Evolutionary conservation across 2,797 vertebrate species (phyloP).

Genomic region (Mycteria americana): DNA sequence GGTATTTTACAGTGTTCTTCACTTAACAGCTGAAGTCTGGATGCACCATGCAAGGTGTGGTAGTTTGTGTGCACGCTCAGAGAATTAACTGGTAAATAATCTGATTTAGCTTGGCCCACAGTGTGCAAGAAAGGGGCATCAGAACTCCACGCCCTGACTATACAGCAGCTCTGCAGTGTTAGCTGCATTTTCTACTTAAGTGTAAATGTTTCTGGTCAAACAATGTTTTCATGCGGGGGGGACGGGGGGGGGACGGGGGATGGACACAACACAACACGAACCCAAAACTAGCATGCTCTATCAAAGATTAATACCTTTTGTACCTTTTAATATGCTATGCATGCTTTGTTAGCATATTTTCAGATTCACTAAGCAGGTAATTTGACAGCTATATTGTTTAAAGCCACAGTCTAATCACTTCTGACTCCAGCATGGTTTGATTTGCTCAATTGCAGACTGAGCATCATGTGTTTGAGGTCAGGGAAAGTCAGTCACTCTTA

Average conservation of each 20-base stretch:
- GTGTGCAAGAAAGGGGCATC: background rate
- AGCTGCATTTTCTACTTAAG: background rate
- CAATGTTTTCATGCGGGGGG: background rate
- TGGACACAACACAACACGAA: too few relatives aligned
- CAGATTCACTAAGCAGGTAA: background rate
- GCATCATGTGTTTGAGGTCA: background rate
- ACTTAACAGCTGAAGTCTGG: background rate
- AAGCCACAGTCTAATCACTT: background rate
- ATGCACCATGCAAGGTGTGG: background rate
- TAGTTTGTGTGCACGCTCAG: background rate
- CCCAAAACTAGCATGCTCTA: background rate
- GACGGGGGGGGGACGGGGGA: too few relatives aligned
- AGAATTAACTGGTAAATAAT: background rate
- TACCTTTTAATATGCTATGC: background rate
- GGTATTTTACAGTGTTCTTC: background rate
- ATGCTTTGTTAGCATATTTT: background rate
- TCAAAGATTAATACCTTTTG: background rate
- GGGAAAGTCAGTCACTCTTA: background rate
- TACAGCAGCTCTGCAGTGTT: background rate
- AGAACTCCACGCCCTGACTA: background rate
- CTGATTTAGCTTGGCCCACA: too few relatives aligned
- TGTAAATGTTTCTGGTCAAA: background rate
- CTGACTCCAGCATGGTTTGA: background rate
- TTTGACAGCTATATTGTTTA: background rate
- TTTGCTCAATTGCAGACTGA: background rate